phyloP scores from a whole-genome alignment of 2,888 invertebrate species.

The Dynastes hyllus region DNA sequence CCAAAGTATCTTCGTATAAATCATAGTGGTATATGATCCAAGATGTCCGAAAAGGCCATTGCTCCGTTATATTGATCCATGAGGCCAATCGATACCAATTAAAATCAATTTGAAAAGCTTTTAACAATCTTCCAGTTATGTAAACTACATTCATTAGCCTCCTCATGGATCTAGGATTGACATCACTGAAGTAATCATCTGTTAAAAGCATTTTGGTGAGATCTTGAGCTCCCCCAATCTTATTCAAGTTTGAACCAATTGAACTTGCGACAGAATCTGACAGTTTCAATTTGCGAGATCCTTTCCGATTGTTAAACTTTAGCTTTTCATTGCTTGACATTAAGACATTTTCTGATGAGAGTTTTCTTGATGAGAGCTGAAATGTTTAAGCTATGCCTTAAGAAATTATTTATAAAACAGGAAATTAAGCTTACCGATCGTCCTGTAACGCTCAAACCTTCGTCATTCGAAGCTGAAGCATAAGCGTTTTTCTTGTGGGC shows the following conservation, averaged over 20 bases:
- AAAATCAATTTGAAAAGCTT: slow-evolving; percentile 99
- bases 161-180: slow-evolving; percentile 97
- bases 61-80: slow-evolving; percentile 99
- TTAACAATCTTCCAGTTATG: slow-evolving; percentile 94
- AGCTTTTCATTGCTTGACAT: slow-evolving; percentile 90
- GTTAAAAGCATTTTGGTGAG: slow-evolving; percentile 89
- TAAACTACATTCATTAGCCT: slow-evolving; percentile 98
- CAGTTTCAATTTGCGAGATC: slow-evolving; percentile 83
- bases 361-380: slow-evolving; percentile 81
- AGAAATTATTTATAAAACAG: neutral
- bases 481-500: slow-evolving; percentile 69
- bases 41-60: slow-evolving; percentile 98
- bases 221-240: slow-evolving; percentile 83
- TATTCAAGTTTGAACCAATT: slow-evolving; percentile 90
- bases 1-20: slow-evolving; percentile 88
- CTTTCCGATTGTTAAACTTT: slow-evolving; percentile 71
- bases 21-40: slow-evolving; percentile 98
- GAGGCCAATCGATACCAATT: slow-evolving; percentile 98
- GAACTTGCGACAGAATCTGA: slow-evolving; percentile 95
- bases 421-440: slow-evolving; percentile 69
- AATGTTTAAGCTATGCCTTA: slow-evolving; percentile 37
- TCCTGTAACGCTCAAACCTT: slow-evolving; percentile 69
- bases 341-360: slow-evolving; percentile 86
- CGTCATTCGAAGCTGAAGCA: slow-evolving; percentile 69
- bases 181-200: slow-evolving; percentile 99